Evolutionary conservation across 2,113 vertebrate genomes (phyloP), one percentile per base, ranked within the genome.

Genomic region (Galemys pyrenaicus): DNA sequence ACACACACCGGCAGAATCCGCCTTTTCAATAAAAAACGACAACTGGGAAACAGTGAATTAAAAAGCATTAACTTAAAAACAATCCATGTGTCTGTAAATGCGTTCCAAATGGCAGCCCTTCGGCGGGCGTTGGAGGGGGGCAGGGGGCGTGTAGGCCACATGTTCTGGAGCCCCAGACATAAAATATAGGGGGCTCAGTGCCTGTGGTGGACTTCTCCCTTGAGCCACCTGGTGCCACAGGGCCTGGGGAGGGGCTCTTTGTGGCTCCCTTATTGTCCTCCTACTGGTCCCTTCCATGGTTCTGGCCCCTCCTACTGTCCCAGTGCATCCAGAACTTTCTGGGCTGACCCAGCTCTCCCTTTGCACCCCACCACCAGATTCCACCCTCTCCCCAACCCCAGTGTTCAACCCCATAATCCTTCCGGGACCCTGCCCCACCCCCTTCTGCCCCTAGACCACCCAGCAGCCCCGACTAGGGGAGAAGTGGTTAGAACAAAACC

Each of bases 71-170:
- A 97, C 97, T 98, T 97, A 98, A 99, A 99, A 98, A 97, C 98
- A 96, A 98, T 98, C 98, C 98, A 99, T 98, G 98, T 99, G 99
- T 98, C 98, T 97, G 96, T 97, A 98, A 98, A 98, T 98, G 98
- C 89, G 98, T 98, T 99, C 98, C 98, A 99, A 98, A 98, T 98
- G 98, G 98, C 97, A 96, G 96, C 95, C 96, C 92, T 94, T 95
- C 73, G 84, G 94, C 93, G 32, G 65, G 97, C 91, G 80, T 51
- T 92, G 60, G 46, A 79, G 64, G 79, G 12, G 56, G 32, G 78
- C 20, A 83, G 92, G 44, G 77, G 35, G 62, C 9, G 5, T n/a
- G 77, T 75, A 1, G 8, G 74, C 93, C 93, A 97, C 84, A 96
- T 97, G 96, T 96, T 97, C 89, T 96, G 70, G 83, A 85, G 86